Base-by-base conservation (phyloP, 2,888 invertebrate genomes). In the Perdita meconis region DNA sequence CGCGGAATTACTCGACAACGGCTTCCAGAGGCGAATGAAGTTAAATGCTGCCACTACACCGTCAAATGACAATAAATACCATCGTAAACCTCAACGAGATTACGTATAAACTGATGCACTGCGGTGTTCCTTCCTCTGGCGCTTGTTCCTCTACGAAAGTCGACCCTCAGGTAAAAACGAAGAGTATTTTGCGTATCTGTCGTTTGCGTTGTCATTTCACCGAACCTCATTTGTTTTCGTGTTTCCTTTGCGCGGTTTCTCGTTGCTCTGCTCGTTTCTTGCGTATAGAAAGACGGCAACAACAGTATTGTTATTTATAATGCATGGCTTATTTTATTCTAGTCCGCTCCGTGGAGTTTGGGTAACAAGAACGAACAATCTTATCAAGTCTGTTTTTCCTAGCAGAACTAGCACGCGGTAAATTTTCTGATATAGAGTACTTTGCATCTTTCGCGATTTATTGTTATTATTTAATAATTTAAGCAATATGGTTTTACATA, bases 61-160 rank as follows among this genome's bases (percentile, higher is more conserved):
- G 67, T 59, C 68, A 56, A 71, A 70, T 68, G 74, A 70, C 72
- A 82, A 86, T 82, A 85, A 87, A 86, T 84, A 82, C 53, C 26
- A 55, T 60, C 76, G 72, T 80, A 80, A 84, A 84, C 55, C 73
- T 65, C 69, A 76, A 79, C 80, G 65, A 80, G 78, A 85, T 86
- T 84, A 85, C 75, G 84, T 74, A 70, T 60, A 76, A 72, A 16
- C 44, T 12, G 16, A 10, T 24, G 53, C 24, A 8, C 26, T 12
- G n/a, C 30, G 10, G 36, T 12, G 6, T 3, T 60, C n/a, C 1
- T 1, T 1, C 30, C 34, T 50, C 24, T 3, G 12, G 19, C 1
- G 13, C 12, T 19, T 12, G 19, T 22, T n/a, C 10, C 47, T 19
- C 16, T 6, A 47, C 10, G 1, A 22, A 12, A 47, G 19, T n/a